Evolutionary conservation across 1,140 invertebrate species (phyloP), one percentile per base, ranked within the genome.

Genomic region (Hesperophylax magnus): DNA sequence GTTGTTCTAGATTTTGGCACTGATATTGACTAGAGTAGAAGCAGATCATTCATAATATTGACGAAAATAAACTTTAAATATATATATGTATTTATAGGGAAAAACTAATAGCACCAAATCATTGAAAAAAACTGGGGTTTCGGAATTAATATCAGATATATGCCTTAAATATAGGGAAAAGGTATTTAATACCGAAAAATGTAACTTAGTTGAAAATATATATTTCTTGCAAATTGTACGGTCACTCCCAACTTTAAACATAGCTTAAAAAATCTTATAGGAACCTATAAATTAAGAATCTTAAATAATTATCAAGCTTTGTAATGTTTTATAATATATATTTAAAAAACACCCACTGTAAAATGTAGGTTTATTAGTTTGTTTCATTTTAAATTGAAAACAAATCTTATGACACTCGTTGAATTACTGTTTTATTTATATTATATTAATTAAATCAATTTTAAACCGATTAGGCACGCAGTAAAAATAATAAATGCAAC

Each of bases 261-360:
- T 61, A 61, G 58, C 24, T 67, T 18, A 71, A 47, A 71, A 18
- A 71, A 20, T 71, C 34, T 71, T 71, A 71, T 22, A 71, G 67
- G 67, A 71, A 71, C 67, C 67, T 71, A 71, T 39, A 71, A 71
- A 71, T 71, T 71, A 71, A 71, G n/a, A 71, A 47, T 22, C 67
- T 71, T 71, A 71, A 71, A 71, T 71, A 5, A 71, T 71, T 15
- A 47, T 71, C 11, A 47, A 47, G 6, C 61, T 65, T 65, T 53
- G 39, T 20, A 71, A 71, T 71, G 24, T 65, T 52, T 71, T 22
- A 34, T 67, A 27, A 34, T 61, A 47, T 47, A 47, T 47, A n/a
- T n/a, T n/a, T n/a, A n/a, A 47, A 47, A 9, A 47, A 47, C 9
- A 0, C 39, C 39, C 14, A 47, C 39, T 47, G 39, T 14, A 14